Conservation (phyloP, 1,140 invertebrate genomes). For the Planococcus citri region DNA sequence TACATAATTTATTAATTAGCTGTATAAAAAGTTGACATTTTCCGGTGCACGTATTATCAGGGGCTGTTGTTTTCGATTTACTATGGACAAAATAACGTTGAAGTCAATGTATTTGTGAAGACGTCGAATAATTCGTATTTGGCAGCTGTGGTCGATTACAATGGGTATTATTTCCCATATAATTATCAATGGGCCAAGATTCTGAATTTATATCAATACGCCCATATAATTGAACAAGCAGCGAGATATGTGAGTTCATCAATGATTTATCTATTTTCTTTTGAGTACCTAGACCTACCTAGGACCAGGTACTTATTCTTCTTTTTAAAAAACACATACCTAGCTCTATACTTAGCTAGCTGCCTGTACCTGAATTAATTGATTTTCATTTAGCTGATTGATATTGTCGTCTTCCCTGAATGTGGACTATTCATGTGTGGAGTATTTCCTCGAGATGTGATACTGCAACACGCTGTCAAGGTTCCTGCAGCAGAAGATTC, state of each 20-base stretch:
- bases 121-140: neutral
- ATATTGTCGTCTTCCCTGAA: slow-evolving; percentile 78
- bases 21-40: too few species aligned
- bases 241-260: slow-evolving; percentile 6
- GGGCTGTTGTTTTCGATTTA: neutral
- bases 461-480: slow-evolving; percentile 25
- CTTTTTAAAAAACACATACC: too few species aligned
- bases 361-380: too few species aligned
- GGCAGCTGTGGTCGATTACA: slow-evolving; percentile 21
- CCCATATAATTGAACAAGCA: slow-evolving; percentile 5
- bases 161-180: neutral
- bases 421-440: slow-evolving; percentile 37
- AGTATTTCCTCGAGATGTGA: slow-evolving; percentile 28
- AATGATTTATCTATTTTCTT: neutral
- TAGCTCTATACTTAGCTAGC: too few species aligned
- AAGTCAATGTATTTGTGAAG: neutral
- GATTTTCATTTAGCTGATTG: slow-evolving; percentile 32
- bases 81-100: neutral
- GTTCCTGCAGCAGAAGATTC: slow-evolving; percentile 28
- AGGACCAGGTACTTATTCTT: too few species aligned
- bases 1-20: too few species aligned
- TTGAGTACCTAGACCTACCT: too few species aligned
- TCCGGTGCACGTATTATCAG: neutral
- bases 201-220: slow-evolving; percentile 15
- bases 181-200: neutral